Conservation (phyloP, 1,140 invertebrate species). For the Aphelenchoides avenae region DNA sequence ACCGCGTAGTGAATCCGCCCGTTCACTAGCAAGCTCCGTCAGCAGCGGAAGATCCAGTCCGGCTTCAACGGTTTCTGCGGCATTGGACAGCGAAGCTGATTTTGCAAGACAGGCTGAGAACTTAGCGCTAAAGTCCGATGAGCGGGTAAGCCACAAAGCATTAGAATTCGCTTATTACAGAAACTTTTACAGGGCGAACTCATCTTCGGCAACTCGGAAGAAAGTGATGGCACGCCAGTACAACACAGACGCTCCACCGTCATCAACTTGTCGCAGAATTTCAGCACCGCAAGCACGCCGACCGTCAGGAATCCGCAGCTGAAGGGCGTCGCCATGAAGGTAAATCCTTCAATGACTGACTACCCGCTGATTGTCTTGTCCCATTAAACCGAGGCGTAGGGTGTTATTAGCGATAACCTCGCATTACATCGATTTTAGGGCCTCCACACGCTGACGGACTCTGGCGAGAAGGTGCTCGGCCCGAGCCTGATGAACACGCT, state of each 20-base stretch:
- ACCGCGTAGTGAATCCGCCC: constrained; percentile 46
- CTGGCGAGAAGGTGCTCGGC: constrained; percentile 54
- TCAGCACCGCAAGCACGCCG: constrained; percentile 30
- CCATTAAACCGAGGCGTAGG: no score
- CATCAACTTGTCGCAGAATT: constrained; percentile 5
- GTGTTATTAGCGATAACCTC: no score
- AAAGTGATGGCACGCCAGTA: constrained; percentile 38
- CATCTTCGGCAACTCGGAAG: constrained; percentile 44
- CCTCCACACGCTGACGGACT: no score
- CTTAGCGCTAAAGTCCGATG: constrained; percentile 52
- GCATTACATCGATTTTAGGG: no score
- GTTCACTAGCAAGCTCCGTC: constrained; percentile 52
- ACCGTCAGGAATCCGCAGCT: constrained; percentile 4
- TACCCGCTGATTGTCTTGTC: no score
- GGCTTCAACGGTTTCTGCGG: constrained; percentile 27
- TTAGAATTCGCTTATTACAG: neutral
- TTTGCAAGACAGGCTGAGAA: constrained; percentile 58
- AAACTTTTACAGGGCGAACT: constrained; percentile 53
- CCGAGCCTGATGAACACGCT: constrained; percentile 54
- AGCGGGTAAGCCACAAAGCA: constrained; percentile 32
- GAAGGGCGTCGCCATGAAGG: constrained; percentile 28
- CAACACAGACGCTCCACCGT: constrained; percentile 35
- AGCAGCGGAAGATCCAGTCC: constrained; percentile 50
- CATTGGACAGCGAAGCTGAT: constrained; percentile 56
- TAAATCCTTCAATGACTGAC: no score